Evolutionary conservation across 2,113 vertebrate species (phyloP).

Genomic region (Cygnus atratus): DNA sequence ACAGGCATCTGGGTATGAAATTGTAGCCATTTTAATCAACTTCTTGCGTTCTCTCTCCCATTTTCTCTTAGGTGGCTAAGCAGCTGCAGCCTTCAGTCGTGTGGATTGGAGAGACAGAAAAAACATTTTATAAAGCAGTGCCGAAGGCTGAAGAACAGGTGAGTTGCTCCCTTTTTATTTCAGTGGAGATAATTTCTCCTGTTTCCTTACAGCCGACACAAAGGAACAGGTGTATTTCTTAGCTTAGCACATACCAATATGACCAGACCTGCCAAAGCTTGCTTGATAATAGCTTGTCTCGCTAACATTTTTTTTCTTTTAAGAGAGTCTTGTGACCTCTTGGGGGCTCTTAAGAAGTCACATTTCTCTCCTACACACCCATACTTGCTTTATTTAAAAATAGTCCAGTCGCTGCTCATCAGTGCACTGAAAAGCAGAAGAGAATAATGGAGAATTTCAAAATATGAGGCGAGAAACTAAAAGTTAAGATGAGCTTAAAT

Average conservation of each 20-base stretch:
- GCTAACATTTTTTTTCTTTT: background rate
- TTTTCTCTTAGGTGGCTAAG: slow-evolving; percentile 80
- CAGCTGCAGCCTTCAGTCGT: slow-evolving; percentile 85
- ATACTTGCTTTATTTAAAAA: slow-evolving; percentile 54
- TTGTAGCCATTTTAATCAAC: background rate
- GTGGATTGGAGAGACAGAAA: slow-evolving; percentile 86
- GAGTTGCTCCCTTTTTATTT: background rate
- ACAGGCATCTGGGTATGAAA: background rate
- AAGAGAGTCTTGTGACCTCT: slow-evolving; percentile 45
- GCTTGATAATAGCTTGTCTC: slow-evolving; percentile 40
- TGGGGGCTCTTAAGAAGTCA: slow-evolving; percentile 40
- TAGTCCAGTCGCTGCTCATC: slow-evolving; percentile 35
- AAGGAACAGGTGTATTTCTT: slow-evolving; percentile 17
- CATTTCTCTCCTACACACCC: slow-evolving; percentile 22
- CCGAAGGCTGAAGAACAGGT: slow-evolving; percentile 74
- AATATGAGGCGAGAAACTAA: background rate
- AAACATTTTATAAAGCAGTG: slow-evolving; percentile 81
- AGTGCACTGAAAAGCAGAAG: slow-evolving; percentile 15
- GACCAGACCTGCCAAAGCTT: slow-evolving; percentile 30
- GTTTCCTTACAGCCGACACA: background rate
- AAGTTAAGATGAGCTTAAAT: slow-evolving; percentile 34
- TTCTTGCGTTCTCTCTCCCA: background rate
- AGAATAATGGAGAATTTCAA: slow-evolving; percentile 26
- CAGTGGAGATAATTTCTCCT: background rate
- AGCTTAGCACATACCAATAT: background rate